Conservation (phyloP, 1,140 invertebrate species). For the Zeugodacus cucurbitae region DNA sequence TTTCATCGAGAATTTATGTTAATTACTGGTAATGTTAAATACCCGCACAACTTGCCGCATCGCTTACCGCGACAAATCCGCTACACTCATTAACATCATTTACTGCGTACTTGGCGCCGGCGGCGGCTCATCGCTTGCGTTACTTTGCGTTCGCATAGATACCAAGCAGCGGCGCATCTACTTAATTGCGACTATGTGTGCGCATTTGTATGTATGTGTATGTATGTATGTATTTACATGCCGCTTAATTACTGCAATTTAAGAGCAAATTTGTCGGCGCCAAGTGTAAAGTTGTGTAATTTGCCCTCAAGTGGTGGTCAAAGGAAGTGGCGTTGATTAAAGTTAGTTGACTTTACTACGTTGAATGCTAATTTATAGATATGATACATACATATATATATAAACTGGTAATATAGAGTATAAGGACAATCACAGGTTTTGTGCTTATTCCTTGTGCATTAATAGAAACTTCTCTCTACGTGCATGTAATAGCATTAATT, state of each 20-base stretch:
- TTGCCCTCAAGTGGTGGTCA: neutral
- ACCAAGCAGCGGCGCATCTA: neutral
- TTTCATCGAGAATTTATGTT: conserved; percentile 13
- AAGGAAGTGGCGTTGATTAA: neutral
- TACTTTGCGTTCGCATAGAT: neutral
- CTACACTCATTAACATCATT: conserved; percentile 10
- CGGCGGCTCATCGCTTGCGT: neutral
- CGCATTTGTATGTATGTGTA: neutral
- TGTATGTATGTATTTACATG: neutral
- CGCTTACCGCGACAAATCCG: conserved; percentile 23
- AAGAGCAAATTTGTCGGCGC: neutral
- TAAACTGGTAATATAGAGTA: too few species aligned
- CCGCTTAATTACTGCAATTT: conserved; percentile 16
- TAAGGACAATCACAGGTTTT: too few species aligned
- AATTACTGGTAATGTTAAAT: conserved; percentile 19
- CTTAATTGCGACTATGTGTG: neutral
- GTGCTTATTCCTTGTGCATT: too few species aligned
- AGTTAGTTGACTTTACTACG: neutral
- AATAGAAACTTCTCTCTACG: too few species aligned
- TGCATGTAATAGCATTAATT: too few species aligned
- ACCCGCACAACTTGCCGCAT: conserved; percentile 27
- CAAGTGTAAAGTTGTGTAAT: neutral
- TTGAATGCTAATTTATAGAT: neutral
- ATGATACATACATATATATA: neutral
- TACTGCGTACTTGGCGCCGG: neutral